phyloP scores from a whole-genome alignment of 2,888 invertebrate species.

The Rotaria socialis region DNA sequence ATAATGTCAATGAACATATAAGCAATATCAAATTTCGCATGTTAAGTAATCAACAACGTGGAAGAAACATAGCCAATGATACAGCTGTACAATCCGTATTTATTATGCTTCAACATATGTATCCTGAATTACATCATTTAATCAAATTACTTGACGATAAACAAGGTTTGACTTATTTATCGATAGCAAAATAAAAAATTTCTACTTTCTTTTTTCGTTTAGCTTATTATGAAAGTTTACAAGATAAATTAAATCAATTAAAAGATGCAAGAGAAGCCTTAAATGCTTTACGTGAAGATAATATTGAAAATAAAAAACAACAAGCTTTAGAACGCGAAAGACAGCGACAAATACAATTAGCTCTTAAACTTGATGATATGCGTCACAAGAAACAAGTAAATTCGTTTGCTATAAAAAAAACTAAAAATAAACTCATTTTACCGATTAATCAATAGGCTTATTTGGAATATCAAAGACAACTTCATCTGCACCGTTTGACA shows the following conservation, averaged over 20 bases:
- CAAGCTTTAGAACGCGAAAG: conserved; percentile 88
- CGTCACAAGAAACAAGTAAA: conserved; percentile 77
- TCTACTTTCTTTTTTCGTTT: conserved; percentile 48
- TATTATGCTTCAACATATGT: conserved; percentile 90
- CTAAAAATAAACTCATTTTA: too few relatives aligned
- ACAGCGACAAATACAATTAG: conserved; percentile 88
- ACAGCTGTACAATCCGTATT: conserved; percentile 93
- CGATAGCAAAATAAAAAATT: not conserved
- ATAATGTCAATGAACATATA: conserved; percentile 33
- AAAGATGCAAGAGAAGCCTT: conserved; percentile 90
- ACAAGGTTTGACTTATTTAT: not conserved
- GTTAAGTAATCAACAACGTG: conserved; percentile 88
- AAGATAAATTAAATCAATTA: conserved; percentile 78
- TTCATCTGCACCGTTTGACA: not conserved
- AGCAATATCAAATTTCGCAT: conserved; percentile 66
- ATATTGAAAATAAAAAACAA: conserved; percentile 76
- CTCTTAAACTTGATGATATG: conserved; percentile 91
- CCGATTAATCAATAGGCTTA: not conserved
- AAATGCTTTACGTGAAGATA: conserved; percentile 86
- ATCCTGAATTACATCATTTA: conserved; percentile 81
- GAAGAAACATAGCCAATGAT: conserved; percentile 90
- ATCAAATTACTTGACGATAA: conserved; percentile 65
- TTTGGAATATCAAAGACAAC: conserved; percentile 33
- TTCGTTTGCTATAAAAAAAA: too few relatives aligned
- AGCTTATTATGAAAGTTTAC: conserved; percentile 64